These are phyloP conservation scores for Squalus acanthias DNA, from an alignment of 2,797 vertebrate genomes.

Conservation along the genomic window DNA sequence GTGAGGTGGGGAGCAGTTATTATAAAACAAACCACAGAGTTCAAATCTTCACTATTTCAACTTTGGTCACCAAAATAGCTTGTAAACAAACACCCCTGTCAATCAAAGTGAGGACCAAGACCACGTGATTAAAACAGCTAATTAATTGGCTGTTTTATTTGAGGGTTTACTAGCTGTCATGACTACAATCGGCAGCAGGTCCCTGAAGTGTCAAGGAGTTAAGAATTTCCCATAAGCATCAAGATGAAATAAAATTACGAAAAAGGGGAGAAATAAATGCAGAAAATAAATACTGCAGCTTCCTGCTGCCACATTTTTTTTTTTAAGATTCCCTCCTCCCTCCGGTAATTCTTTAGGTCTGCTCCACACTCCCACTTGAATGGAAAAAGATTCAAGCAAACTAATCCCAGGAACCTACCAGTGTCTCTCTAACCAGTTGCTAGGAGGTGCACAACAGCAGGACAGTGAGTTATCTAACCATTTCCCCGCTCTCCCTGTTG, in stretches of 20 bases:
- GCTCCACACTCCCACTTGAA: not conserved
- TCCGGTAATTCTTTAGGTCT: not conserved
- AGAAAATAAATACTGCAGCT: not conserved
- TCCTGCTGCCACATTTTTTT: not conserved
- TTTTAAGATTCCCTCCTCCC: not conserved
- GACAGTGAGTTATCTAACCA: not conserved
- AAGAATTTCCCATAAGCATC: not conserved
- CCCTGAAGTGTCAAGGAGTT: not conserved
- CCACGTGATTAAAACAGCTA: slow-evolving; percentile 11
- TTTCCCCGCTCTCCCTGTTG: not conserved
- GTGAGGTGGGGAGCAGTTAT: not conserved
- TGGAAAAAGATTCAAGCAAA: not conserved
- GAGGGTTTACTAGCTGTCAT: not conserved
- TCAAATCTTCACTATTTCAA: not conserved
- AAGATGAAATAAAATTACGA: not conserved
- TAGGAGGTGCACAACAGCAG: not conserved
- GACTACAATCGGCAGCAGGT: not conserved
- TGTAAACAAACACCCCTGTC: slow-evolving; percentile 11
- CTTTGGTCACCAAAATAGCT: not conserved
- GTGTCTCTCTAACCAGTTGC: not conserved
- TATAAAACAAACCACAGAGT: not conserved
- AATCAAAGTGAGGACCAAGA: not conserved
- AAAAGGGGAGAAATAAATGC: not conserved
- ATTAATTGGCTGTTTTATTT: not conserved
- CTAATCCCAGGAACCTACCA: not conserved